A percentile compares a stretch with the other conserved stretches of the same genome.
phyloP scores from a whole-genome alignment of 2,113 vertebrate genomes.

The Equus quagga region DNA sequence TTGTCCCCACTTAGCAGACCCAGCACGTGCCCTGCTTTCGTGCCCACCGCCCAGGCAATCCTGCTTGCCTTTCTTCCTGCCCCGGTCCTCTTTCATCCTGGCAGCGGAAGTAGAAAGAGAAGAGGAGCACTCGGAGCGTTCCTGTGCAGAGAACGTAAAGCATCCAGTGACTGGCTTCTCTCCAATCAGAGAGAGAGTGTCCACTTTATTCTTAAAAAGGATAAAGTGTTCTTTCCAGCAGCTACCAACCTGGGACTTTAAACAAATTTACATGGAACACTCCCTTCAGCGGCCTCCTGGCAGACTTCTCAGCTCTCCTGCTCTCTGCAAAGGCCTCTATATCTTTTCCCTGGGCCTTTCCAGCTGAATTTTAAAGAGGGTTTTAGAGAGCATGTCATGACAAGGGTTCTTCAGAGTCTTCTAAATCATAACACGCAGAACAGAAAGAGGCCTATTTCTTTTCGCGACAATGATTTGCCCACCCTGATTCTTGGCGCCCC shows the following conservation, averaged over 20 bases:
- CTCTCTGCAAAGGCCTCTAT: slow-evolving; percentile 27
- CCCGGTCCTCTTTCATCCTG: background rate
- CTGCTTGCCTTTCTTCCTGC: background rate
- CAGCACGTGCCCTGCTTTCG: fast-evolving
- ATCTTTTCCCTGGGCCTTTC: slow-evolving; percentile 52
- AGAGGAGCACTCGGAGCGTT: background rate
- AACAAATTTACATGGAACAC: slow-evolving; percentile 60
- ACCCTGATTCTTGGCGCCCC: background rate
- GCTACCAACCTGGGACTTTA: slow-evolving; percentile 56
- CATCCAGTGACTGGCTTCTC: background rate
- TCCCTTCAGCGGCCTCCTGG: background rate
- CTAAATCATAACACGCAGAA: slow-evolving; percentile 69
- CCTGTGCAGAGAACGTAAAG: background rate
- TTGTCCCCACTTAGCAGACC: background rate
- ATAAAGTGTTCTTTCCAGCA: background rate
- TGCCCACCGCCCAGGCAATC: fast-evolving
- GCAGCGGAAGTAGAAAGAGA: background rate
- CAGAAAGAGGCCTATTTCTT: background rate
- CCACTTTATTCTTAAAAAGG: slow-evolving; percentile 58
- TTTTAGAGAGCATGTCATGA: slow-evolving; percentile 65
- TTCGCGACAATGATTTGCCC: background rate
- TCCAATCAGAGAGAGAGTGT: background rate
- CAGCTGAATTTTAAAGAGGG: slow-evolving; percentile 75
- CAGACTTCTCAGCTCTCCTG: background rate
- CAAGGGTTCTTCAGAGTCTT: slow-evolving; percentile 58